Evolutionary conservation across 35 echinoderm and acorn worm genomes (phyloP).

Genomic region (Lytechinus variegatus): DNA sequence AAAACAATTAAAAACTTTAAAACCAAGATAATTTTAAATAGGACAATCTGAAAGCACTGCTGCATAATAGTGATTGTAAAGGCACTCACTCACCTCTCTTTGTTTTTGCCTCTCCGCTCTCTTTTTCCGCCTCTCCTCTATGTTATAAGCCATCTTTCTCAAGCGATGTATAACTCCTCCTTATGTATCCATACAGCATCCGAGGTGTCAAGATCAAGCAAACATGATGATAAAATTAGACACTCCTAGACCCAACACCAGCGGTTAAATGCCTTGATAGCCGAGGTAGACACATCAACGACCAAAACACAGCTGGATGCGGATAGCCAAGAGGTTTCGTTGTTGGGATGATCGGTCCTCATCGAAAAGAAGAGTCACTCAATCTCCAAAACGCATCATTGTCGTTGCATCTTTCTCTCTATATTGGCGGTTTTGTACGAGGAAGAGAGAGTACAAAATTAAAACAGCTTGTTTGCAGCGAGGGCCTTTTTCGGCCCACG

Average conservation of each 20-base stretch:
- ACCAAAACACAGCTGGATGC: not conserved
- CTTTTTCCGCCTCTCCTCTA: conserved; percentile 24
- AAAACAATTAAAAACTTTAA: too few relatives aligned
- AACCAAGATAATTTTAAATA: too few relatives aligned
- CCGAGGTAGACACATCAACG: not conserved
- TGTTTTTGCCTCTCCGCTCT: conserved; percentile 19
- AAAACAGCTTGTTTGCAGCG: not conserved
- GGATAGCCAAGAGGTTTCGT: not conserved
- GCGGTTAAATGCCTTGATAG: not conserved
- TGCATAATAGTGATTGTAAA: too few relatives aligned
- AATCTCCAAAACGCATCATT: not conserved
- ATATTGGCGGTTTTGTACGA: not conserved
- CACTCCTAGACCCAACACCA: not conserved
- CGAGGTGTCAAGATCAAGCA: not conserved
- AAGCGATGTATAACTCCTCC: not conserved
- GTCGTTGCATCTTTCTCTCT: not conserved
- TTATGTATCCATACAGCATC: not conserved
- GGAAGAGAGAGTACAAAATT: not conserved
- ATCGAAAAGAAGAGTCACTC: not conserved
- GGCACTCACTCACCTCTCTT: not conserved
- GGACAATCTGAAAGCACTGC: too few relatives aligned
- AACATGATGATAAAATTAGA: not conserved
- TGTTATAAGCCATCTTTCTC: conserved; percentile 30
- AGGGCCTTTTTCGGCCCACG: not conserved
- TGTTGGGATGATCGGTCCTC: not conserved